A percentile compares a stretch with the other conserved stretches of the same genome.
Conservation (phyloP, 2,888 invertebrate genomes). For the Heliothis peltigera region DNA sequence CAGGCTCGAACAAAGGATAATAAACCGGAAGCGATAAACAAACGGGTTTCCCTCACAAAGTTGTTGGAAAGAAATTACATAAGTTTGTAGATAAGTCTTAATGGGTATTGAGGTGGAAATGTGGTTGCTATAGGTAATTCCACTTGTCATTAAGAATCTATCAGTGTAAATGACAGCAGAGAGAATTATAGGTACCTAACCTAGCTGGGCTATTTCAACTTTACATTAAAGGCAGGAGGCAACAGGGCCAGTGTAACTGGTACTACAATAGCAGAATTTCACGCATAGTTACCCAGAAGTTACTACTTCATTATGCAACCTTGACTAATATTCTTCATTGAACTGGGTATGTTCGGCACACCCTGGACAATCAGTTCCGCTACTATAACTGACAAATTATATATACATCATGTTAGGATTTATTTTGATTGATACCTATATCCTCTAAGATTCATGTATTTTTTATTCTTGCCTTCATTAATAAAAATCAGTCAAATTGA, state of each 20-base stretch:
- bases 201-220: too few species aligned
- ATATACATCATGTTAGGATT: neutral
- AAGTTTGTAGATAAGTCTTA: slow-evolving; percentile 9
- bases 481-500: too few species aligned
- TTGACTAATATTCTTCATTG: neutral
- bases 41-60: slow-evolving; percentile 70
- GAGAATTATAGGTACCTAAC: too few species aligned
- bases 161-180: neutral
- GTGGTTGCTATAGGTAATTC: neutral
- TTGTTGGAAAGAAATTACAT: slow-evolving; percentile 31
- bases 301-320: neutral
- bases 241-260: too few species aligned
- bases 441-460: too few species aligned
- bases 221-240: too few species aligned
- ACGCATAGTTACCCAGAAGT: neutral
- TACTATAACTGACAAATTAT: neutral
- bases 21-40: slow-evolving; percentile 82
- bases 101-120: slow-evolving; percentile 14
- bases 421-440: neutral
- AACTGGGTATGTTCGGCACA: neutral
- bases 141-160: neutral
- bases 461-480: too few species aligned
- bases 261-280: neutral
- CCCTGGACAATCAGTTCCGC: neutral
- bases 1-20: slow-evolving; percentile 82